Evolutionary conservation across 1,140 invertebrate species (phyloP).

Genomic region (Hermetia illucens): DNA sequence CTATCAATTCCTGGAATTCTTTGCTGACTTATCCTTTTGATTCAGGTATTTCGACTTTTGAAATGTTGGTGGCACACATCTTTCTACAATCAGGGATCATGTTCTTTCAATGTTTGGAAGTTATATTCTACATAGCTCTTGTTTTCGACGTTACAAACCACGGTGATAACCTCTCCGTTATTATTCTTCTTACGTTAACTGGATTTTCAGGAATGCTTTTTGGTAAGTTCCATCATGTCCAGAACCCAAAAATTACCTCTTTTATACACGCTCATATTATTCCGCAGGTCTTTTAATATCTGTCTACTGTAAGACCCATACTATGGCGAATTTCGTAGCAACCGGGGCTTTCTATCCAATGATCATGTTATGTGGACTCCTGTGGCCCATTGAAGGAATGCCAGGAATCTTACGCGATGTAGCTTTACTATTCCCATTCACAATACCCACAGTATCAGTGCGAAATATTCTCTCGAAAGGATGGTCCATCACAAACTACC

Average conservation of each 20-base stretch:
- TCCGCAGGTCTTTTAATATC: constrained; percentile 65
- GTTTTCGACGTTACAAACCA: constrained; percentile 43
- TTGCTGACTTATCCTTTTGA: constrained; percentile 35
- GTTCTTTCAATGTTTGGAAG: constrained; percentile 46
- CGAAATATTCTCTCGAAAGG: constrained; percentile 49
- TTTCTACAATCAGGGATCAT: constrained; percentile 58
- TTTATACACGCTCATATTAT: no score
- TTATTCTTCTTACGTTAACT: constrained; percentile 39
- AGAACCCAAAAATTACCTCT: no score
- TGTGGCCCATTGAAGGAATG: constrained; percentile 83
- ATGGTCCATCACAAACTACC: constrained; percentile 33
- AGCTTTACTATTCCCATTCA: constrained; percentile 47
- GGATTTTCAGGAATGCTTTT: constrained; percentile 56
- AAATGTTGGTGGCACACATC: constrained; percentile 62
- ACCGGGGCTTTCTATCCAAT: constrained; percentile 79
- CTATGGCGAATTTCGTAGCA: constrained; percentile 66
- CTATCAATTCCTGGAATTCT: constrained; percentile 9
- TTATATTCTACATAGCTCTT: constrained; percentile 43
- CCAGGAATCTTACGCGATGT: constrained; percentile 38
- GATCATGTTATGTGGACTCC: constrained; percentile 65
- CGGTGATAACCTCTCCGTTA: constrained; percentile 41
- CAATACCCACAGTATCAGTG: constrained; percentile 46
- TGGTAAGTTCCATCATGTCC: constrained; percentile 45
- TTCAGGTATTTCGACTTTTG: constrained; percentile 49
- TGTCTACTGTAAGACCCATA: constrained; percentile 57